These are phyloP conservation scores for Propithecus perrieri DNA, from an alignment of 2,797 vertebrate species.

Conservation along the genomic window DNA sequence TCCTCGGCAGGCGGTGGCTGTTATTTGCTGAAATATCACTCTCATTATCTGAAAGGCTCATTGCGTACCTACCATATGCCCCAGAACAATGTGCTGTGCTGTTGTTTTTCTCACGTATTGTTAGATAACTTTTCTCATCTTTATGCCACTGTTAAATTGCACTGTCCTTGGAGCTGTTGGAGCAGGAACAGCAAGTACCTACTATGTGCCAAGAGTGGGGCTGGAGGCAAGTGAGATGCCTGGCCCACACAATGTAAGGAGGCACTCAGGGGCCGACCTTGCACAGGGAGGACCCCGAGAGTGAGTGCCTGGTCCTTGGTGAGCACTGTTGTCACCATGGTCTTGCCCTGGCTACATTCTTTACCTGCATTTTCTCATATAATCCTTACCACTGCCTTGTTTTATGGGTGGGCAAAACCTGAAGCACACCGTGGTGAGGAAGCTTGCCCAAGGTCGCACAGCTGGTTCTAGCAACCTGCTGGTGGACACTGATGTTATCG, in stretches of 20 bases:
- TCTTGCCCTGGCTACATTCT: not conserved
- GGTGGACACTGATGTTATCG: not conserved
- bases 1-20: not conserved
- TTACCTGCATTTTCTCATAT: not conserved
- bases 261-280: not conserved
- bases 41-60: constrained; percentile 16
- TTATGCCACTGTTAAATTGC: not conserved
- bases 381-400: not conserved
- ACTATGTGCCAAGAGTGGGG: not conserved
- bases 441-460: not conserved
- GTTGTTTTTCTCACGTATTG: not conserved
- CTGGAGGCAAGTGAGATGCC: not conserved
- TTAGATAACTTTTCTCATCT: not conserved
- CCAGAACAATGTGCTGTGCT: not conserved
- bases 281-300: not conserved
- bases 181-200: not conserved
- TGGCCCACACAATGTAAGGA: not conserved
- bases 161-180: not conserved
- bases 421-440: not conserved
- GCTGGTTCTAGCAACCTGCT: not conserved
- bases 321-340: not conserved
- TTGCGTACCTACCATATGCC: not conserved
- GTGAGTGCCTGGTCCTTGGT: not conserved
- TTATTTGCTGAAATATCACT: not conserved
- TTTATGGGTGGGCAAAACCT: not conserved